Conservation (phyloP, 2,797 vertebrate genomes). For the Tapera naevia region DNA sequence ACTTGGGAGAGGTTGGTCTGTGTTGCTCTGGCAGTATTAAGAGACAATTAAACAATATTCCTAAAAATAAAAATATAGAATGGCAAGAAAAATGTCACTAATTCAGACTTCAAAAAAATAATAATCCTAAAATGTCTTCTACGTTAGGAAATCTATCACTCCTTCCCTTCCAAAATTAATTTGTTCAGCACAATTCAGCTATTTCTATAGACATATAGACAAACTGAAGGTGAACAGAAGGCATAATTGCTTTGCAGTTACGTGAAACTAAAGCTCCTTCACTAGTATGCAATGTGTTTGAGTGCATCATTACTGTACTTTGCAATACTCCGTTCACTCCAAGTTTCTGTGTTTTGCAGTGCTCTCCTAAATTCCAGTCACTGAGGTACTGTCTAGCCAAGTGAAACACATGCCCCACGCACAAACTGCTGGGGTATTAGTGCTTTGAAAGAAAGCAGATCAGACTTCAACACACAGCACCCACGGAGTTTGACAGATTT, state of each 20-base stretch:
- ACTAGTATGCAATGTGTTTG: background rate
- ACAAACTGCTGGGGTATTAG: background rate
- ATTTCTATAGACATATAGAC: background rate
- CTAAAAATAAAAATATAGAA: background rate
- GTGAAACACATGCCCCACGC: background rate
- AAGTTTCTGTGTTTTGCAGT: background rate
- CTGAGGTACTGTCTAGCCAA: background rate
- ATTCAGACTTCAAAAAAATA: background rate
- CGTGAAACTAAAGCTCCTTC: background rate
- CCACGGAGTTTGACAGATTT: background rate
- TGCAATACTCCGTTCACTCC: background rate
- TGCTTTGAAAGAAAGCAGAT: background rate
- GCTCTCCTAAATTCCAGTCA: background rate
- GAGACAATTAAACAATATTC: background rate
- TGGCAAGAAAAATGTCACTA: background rate
- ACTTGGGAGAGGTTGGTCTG: background rate
- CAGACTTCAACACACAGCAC: background rate
- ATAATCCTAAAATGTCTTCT: background rate
- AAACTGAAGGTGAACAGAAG: background rate
- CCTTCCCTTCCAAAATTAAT: background rate
- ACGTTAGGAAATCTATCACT: background rate
- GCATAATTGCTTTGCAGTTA: background rate
- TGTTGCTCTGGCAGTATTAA: background rate
- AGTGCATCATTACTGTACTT: background rate
- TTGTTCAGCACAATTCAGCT: background rate